Percentiles rank a stretch among this genome's conserved stretches.
Evolutionary conservation across 2,113 vertebrate genomes (phyloP).

Genomic region (Micromys minutus): DNA sequence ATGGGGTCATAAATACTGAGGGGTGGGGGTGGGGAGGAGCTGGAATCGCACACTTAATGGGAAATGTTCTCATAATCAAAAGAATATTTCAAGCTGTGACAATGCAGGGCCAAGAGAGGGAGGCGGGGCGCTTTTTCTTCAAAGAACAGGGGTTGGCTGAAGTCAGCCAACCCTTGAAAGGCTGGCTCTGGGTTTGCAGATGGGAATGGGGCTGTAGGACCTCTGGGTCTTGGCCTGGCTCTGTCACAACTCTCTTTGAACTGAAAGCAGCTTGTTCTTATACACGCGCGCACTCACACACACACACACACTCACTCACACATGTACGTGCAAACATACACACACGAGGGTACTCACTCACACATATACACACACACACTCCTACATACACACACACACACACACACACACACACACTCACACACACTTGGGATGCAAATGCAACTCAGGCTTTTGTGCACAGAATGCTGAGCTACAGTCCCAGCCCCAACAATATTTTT

Average conservation of each 20-base stretch:
- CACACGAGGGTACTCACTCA: background rate
- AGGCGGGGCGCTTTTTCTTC: background rate
- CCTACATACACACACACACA: no score
- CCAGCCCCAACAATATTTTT: background rate
- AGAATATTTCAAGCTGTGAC: constrained; percentile 80
- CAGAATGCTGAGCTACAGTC: background rate
- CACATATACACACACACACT: no score
- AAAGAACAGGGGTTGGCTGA: constrained; percentile 44
- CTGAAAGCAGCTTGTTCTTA: constrained; percentile 21
- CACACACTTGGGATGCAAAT: no score
- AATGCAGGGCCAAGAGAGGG: constrained; percentile 63
- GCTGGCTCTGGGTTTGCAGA: background rate
- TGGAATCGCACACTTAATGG: constrained; percentile 76
- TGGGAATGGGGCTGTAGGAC: background rate
- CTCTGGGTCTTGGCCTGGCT: background rate
- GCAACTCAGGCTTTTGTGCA: background rate
- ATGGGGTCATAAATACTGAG: constrained; percentile 84
- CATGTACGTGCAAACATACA: background rate
- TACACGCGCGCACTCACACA: background rate
- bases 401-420: background rate
- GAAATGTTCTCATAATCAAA: constrained; percentile 78
- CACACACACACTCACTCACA: no score
- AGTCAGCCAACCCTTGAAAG: constrained; percentile 45
- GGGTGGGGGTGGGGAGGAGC: background rate
- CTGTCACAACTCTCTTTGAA: constrained; percentile 24